phyloP scores from a whole-genome alignment of 2,113 vertebrate genomes.

The Bettongia penicillata region DNA sequence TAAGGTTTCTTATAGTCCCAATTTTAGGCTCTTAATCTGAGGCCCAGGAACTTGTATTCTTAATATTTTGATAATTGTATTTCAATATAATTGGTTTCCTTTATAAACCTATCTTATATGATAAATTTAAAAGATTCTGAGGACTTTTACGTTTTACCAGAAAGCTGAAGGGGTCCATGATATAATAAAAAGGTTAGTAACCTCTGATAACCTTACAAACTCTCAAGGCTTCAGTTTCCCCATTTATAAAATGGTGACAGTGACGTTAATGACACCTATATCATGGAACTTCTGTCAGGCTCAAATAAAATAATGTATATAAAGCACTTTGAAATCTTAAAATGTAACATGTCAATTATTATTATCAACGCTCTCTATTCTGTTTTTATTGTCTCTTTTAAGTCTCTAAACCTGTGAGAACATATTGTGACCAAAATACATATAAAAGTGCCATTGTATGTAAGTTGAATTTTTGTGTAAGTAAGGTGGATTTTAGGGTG shows the following conservation, averaged over 20 bases:
- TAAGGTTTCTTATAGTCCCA: background rate
- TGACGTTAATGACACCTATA: background rate
- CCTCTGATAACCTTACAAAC: background rate
- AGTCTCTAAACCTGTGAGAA: background rate
- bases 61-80: background rate
- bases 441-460: background rate
- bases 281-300: background rate
- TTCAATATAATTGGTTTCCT: background rate
- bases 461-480: too few relatives aligned
- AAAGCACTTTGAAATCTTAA: background rate
- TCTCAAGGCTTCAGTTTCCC: slow-evolving; percentile 29
- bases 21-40: background rate
- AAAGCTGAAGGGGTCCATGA: background rate
- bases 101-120: background rate
- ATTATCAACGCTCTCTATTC: background rate
- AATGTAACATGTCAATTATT: background rate
- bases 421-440: background rate
- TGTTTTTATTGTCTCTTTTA: background rate
- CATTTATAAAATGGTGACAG: slow-evolving; percentile 19
- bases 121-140: background rate
- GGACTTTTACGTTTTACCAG: background rate
- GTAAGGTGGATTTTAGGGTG: too few relatives aligned
- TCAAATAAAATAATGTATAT: background rate
- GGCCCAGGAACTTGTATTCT: background rate
- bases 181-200: background rate